phyloP scores from a whole-genome alignment of 2,797 vertebrate genomes.

The Anguilla megastoma region DNA sequence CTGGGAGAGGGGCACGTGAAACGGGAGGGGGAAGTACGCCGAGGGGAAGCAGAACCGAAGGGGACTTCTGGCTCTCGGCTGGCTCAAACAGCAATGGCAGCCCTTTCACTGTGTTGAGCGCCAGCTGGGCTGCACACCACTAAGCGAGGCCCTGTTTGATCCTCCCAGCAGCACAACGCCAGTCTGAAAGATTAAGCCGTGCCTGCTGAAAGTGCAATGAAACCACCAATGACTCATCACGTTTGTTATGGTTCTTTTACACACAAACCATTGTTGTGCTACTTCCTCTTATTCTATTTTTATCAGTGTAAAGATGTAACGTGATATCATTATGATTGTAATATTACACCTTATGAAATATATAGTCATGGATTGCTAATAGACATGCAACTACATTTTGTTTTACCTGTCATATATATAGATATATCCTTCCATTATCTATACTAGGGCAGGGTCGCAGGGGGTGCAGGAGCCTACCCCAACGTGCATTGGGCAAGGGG shows the following conservation, averaged over 20 bases:
- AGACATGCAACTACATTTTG: background rate
- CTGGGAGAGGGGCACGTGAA: conserved; percentile 30
- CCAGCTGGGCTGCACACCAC: background rate
- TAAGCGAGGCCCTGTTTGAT: background rate
- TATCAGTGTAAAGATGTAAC: background rate
- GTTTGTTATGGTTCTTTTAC: background rate
- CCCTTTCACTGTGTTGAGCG: background rate
- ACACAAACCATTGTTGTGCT: background rate
- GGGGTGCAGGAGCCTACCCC: too few relatives aligned
- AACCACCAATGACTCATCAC: background rate
- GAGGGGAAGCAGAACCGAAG: conserved; percentile 51
- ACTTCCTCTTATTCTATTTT: background rate
- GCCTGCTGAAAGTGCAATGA: background rate
- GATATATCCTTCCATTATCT: too few relatives aligned
- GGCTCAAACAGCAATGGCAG: background rate
- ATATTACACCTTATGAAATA: background rate
- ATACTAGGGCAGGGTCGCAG: too few relatives aligned
- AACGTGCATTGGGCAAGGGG: too few relatives aligned
- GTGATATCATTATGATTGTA: background rate
- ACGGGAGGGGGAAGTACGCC: conserved; percentile 43
- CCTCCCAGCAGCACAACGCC: background rate
- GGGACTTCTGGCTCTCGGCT: conserved; percentile 22
- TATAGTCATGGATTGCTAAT: background rate
- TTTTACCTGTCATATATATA: background rate
- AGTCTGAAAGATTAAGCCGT: background rate